These are phyloP conservation scores for Apomyelois bistriatella DNA, from an alignment of 2,888 invertebrate species.

Conservation along the genomic window DNA sequence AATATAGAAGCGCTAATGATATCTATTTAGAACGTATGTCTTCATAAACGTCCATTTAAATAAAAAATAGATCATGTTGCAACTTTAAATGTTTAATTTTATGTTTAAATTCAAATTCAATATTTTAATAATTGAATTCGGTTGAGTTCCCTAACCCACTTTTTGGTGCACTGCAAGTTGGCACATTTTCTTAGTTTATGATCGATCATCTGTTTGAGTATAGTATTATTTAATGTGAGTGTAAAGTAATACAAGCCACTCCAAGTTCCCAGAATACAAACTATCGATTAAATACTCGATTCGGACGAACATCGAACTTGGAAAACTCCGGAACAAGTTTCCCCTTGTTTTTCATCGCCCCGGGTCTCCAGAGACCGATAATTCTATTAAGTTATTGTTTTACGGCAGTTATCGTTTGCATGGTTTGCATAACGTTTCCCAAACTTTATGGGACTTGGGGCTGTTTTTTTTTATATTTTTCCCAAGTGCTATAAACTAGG, in stretches of 20 bases:
- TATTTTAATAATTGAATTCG: too few species aligned
- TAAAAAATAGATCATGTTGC: too few species aligned
- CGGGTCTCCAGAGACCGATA: conserved; percentile 24
- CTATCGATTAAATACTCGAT: conserved; percentile 6
- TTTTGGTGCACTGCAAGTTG: too few species aligned
- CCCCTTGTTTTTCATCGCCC: conserved; percentile 36
- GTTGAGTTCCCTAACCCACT: too few species aligned
- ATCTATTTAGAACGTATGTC: too few species aligned
- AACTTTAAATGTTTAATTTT: too few species aligned
- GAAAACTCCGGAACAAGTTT: conserved; percentile 25
- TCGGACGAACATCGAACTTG: conserved; percentile 1
- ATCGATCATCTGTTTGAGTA: too few species aligned
- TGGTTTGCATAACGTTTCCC: conserved; percentile 10
- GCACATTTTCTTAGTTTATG: too few species aligned
- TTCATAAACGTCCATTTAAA: too few species aligned
- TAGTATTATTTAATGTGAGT: too few species aligned
- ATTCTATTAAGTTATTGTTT: conserved; percentile 49
- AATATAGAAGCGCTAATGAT: too few species aligned
- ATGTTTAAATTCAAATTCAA: too few species aligned
- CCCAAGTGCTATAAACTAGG: not conserved
- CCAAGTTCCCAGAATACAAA: not conserved
- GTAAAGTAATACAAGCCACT: not conserved
- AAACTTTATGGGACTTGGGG: not conserved
- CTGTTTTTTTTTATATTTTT: not conserved
- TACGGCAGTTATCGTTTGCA: conserved; percentile 22